Base-by-base conservation (phyloP, 1,140 invertebrate genomes). In the Drosophila asahinai region DNA sequence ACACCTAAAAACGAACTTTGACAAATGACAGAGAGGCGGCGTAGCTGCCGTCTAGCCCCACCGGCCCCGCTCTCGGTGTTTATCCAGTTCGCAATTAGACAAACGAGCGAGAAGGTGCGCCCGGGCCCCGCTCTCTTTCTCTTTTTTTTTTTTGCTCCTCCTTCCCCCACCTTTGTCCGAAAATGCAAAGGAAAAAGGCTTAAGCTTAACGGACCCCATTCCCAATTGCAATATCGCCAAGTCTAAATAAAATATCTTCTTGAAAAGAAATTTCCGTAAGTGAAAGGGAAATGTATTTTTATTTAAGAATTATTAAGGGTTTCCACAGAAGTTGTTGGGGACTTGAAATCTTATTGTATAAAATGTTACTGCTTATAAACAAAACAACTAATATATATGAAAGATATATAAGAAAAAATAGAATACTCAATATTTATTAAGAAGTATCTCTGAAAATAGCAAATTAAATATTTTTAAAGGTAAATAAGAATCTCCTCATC, bases 51-150 rank as follows among this genome's bases (percentile, higher is more conserved):
- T 33, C 49, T 49, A 15, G 25, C 49, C 49, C 25, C 9, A 42
- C 62, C 61, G 62, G 62, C 12, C 51, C 33, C 33, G 33, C 14
- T n/a, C 36, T 22, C 42, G 55, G 47, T 74, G 67, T 73, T 83
- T 77, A 87, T 87, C 81, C 84, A 79, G 86, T 89, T 89, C 66
- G 77, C 84, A 89, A 89, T 89, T 89, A 89, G 78, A 90, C 84
- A 90, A 79, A 78, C 81, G 59, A 73, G 67, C 73, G 52, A 9
- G 7, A 51, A 65, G 27, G 42, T 43, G 49, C 64, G 3, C 60
- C 6, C 17, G 49, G 27, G 8, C 47, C 47, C 25, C 45, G 5
- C 17, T 36, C 19, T 27, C 17, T 19, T n/a, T 1, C 27, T 5
- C 17, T 14, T 33, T 43, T 17, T 14, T 9, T n/a, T 47, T 47